phyloP scores from a whole-genome alignment of 2,797 vertebrate genomes.

The Pteropus rufus region DNA sequence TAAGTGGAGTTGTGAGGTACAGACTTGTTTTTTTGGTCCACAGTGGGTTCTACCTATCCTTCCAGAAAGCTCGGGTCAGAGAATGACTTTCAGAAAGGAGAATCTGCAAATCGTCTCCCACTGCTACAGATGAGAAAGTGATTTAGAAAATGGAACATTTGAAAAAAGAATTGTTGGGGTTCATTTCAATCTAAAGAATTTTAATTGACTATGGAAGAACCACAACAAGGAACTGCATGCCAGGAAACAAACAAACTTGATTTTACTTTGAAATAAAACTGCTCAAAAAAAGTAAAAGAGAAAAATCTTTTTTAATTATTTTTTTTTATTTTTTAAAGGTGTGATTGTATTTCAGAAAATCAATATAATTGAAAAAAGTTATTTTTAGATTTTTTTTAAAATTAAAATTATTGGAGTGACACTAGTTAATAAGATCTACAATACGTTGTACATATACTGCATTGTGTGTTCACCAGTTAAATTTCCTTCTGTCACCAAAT shows the following conservation, averaged over 20 bases:
- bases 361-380: too few species aligned
- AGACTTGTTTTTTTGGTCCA: neutral
- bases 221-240: neutral
- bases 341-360: too few species aligned
- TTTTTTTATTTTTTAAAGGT: too few species aligned
- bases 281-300: neutral
- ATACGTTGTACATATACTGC: too few species aligned
- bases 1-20: rapidly evolving
- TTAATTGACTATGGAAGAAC: neutral
- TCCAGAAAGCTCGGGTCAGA: neutral
- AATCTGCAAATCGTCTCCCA: neutral
- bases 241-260: neutral
- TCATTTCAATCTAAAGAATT: neutral
- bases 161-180: neutral
- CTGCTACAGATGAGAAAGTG: neutral
- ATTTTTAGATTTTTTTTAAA: too few species aligned
- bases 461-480: too few species aligned
- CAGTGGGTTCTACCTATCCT: neutral
- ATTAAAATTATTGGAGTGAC: too few species aligned
- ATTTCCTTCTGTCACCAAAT: too few species aligned
- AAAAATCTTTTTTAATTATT: neutral
- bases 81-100: neutral
- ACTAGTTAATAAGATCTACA: too few species aligned
- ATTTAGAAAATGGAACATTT: neutral
- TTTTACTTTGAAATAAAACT: neutral